Evolutionary conservation across 1,140 invertebrate species (phyloP).

Genomic region (Lasioglossum albipes): DNA sequence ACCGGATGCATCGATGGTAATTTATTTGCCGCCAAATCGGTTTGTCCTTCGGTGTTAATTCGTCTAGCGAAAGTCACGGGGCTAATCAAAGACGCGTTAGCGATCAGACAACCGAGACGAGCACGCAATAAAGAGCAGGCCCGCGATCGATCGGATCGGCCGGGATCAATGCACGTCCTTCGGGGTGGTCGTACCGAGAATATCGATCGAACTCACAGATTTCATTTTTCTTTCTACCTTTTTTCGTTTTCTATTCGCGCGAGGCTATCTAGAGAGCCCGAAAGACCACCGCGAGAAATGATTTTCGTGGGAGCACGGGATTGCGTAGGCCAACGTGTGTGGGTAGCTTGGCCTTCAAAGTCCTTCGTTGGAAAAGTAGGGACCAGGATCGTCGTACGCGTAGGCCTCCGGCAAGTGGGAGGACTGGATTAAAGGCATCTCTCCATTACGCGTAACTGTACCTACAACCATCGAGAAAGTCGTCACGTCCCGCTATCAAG

Average conservation of each 20-base stretch:
- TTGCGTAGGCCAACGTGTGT: constrained; percentile 54
- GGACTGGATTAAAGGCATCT: constrained; percentile 55
- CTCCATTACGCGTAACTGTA: constrained; percentile 47
- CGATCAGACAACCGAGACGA: constrained; percentile 15
- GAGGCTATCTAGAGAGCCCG: neutral
- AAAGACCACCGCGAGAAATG: constrained; percentile 12
- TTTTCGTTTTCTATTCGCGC: too few species aligned
- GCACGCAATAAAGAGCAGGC: neutral
- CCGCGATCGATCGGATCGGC: neutral
- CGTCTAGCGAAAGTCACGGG: constrained; percentile 54
- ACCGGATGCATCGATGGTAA: constrained; percentile 57
- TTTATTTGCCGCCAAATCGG: constrained; percentile 50
- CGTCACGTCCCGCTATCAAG: neutral
- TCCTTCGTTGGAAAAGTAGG: constrained; percentile 60
- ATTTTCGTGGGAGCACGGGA: constrained; percentile 18
- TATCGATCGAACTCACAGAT: constrained; percentile 1
- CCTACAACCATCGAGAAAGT: constrained; percentile 27
- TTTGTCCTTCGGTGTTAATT: constrained; percentile 56
- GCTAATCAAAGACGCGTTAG: constrained; percentile 33
- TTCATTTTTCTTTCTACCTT: constrained; percentile 5
- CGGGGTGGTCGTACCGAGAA: neutral
- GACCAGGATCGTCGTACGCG: constrained; percentile 48
- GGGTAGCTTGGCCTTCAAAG: constrained; percentile 65
- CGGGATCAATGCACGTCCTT: constrained; percentile 53
- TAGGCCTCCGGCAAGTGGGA: constrained; percentile 56